These are phyloP conservation scores for Natrix natrix DNA, from an alignment of 2,797 vertebrate species.

Conservation along the genomic window DNA sequence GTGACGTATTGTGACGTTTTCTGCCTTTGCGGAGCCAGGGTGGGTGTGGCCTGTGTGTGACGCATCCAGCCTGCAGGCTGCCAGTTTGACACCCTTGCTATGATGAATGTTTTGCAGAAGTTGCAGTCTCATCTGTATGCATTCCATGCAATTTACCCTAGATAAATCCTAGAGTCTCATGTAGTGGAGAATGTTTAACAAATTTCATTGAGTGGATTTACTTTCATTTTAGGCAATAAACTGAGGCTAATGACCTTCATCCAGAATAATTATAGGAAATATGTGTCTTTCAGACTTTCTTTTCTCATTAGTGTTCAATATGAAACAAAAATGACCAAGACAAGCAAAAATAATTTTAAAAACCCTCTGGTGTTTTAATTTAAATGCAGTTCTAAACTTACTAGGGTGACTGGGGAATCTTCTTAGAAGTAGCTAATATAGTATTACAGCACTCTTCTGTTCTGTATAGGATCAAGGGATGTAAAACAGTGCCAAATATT, in stretches of 20 bases:
- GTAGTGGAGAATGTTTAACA: background rate
- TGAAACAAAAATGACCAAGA: background rate
- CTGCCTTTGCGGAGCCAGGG: too few species aligned
- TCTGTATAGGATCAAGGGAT: background rate
- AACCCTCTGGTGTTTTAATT: background rate
- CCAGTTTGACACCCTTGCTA: too few species aligned
- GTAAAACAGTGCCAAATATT: conserved; percentile 28
- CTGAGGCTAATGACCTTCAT: background rate
- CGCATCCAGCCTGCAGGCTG: too few species aligned
- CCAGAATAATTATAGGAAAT: background rate
- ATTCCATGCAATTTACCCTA: background rate
- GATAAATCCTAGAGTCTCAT: background rate
- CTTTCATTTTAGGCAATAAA: background rate
- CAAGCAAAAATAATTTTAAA: background rate
- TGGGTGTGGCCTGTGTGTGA: too few species aligned
- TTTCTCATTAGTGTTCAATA: background rate
- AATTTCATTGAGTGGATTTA: background rate
- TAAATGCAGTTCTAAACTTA: background rate
- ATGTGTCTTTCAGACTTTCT: background rate
- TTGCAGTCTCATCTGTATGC: background rate
- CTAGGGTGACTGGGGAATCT: background rate
- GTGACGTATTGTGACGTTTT: too few species aligned
- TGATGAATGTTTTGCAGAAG: background rate
- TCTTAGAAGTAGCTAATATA: conserved; percentile 15
- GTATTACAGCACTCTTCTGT: background rate